Evolutionary conservation across 2,888 invertebrate genomes (phyloP), one percentile per base, ranked within the genome.

Genomic region (Smittia sp.): DNA sequence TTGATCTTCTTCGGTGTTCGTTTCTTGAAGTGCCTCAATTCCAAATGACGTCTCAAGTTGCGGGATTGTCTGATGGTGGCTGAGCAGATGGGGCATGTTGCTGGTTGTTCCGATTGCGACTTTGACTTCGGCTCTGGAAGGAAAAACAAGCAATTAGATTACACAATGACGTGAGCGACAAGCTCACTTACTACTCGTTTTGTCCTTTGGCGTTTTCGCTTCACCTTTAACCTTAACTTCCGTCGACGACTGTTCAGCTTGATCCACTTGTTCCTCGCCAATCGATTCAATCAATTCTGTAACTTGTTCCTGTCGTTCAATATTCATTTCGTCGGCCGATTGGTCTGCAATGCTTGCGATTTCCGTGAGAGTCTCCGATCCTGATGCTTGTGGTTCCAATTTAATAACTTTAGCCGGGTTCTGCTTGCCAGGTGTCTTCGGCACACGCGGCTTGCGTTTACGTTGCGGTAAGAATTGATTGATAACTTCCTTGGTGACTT

Each of bases 101-200:
- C 86, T 39, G 87, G 87, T 80, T 86, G 86, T 78, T 87, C 87
- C 11, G 87, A 87, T 76, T 86, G 86, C 22, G 86, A 86, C 74
- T 86, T 83, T 70, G 85, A 82, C 76, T 86, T 84, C 27, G 84
- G 83, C 76, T 84, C 82, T 83, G 74, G 0, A 76, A 76, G 11
- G 18, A 32, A 38, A 20, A 32, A 2, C 4, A 38, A 67, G 20
- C 1, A 38, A 15, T 39, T 67, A 11, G 24, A 52, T 22, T 54
- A 25, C 4, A 13, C 20, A 46, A 25, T 46, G 18, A 62, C 27
- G 39, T 20, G 24, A 22, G 25, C 3, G 20, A 18, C 1, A 7
- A 20, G 3, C 18, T 1, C 20, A 39, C 58, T 62, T 62, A 72
- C 72, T 70, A 20, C 9, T 38, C 3, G 73, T 25, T 38, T 73